A percentile compares a stretch with the other conserved stretches of the same genome.
These are phyloP conservation scores for Spilosoma lubricipeda DNA, from an alignment of 2,888 invertebrate species.

Conservation along the genomic window DNA sequence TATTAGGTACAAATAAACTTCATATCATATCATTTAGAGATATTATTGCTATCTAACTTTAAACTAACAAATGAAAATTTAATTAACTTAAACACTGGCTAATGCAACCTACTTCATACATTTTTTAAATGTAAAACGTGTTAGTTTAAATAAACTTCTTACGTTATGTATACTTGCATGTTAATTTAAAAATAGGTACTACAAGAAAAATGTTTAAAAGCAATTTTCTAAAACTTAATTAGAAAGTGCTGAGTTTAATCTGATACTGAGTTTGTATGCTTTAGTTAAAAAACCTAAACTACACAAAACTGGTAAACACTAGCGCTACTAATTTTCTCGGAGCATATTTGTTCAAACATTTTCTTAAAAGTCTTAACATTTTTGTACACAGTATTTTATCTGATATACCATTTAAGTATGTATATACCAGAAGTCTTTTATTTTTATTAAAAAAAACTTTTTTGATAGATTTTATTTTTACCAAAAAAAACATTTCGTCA, in stretches of 20 bases:
- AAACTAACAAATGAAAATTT: no score
- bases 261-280: background rate
- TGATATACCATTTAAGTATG: constrained; percentile 38
- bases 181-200: background rate
- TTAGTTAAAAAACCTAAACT: constrained; percentile 43
- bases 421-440: background rate
- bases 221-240: background rate
- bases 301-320: constrained; percentile 52
- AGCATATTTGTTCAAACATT: constrained; percentile 51
- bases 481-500: no score
- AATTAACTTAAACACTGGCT: no score
- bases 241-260: background rate
- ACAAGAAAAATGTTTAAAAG: background rate
- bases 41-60: no score
- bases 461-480: no score
- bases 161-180: background rate
- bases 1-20: no score
- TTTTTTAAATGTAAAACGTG: background rate
- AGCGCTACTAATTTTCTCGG: constrained; percentile 51
- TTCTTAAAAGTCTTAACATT: constrained; percentile 57
- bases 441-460: no score
- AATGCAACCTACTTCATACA: no score
- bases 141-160: background rate
- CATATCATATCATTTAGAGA: no score
- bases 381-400: constrained; percentile 52